Conservation (phyloP, 2,113 vertebrate species). For the Calypte anna region DNA sequence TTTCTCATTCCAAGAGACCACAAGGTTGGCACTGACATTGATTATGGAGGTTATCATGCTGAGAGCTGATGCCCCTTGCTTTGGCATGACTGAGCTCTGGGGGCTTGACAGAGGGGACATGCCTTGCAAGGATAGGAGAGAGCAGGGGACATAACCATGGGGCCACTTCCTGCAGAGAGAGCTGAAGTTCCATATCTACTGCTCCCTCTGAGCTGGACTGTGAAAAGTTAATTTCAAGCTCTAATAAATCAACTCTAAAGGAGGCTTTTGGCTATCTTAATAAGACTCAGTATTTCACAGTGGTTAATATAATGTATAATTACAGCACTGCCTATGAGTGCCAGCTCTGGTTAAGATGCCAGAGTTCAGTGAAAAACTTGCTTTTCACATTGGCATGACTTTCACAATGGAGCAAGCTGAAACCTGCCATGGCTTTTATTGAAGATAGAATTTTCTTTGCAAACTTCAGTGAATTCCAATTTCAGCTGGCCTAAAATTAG, state of each 20-base stretch:
- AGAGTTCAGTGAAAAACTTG: background rate
- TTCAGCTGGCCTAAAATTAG: conserved; percentile 32
- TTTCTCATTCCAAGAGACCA: background rate
- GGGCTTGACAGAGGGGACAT: background rate
- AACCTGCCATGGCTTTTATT: background rate
- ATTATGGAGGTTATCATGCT: background rate
- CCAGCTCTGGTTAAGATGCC: background rate
- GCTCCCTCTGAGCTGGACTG: conserved; percentile 18
- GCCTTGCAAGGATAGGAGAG: background rate
- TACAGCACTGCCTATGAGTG: background rate
- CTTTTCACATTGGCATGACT: background rate
- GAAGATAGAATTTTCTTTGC: background rate
- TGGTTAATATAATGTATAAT: conserved; percentile 46
- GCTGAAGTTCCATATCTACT: background rate
- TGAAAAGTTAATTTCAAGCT: conserved; percentile 70
- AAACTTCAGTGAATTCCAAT: background rate
- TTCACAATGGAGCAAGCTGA: background rate
- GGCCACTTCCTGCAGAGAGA: background rate
- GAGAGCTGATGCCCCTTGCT: background rate
- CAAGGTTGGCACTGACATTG: background rate
- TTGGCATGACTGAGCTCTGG: background rate
- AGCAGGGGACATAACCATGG: background rate
- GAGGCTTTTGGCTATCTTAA: conserved; percentile 44
- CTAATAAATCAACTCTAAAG: conserved; percentile 53
- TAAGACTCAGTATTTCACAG: conserved; percentile 48